Conservation (phyloP, 2,888 invertebrate genomes). For the Neoaliturus tenellus region DNA sequence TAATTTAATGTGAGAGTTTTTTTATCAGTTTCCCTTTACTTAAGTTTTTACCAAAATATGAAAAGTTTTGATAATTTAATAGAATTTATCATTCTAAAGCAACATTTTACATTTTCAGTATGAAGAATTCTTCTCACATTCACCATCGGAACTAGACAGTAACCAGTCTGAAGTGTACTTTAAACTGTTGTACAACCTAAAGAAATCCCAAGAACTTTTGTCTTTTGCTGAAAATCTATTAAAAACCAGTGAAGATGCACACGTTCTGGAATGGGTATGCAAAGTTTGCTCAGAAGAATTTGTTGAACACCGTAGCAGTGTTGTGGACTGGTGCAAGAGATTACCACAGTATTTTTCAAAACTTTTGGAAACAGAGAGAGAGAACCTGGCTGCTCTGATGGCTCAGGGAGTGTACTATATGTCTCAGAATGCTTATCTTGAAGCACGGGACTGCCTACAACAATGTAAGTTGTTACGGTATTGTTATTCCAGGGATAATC, state of each 20-base stretch:
- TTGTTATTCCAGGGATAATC: not conserved
- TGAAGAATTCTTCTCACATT: slow-evolving; percentile 69
- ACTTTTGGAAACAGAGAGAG: slow-evolving; percentile 76
- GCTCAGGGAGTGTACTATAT: slow-evolving; percentile 78
- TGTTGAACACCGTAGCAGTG: slow-evolving; percentile 29
- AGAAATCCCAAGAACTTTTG: slow-evolving; percentile 72
- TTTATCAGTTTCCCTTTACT: too few species aligned
- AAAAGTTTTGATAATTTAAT: too few species aligned
- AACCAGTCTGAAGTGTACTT: slow-evolving; percentile 74
- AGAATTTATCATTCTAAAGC: slow-evolving; percentile 10
- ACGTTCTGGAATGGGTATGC: slow-evolving; percentile 79
- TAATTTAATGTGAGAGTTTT: too few species aligned
- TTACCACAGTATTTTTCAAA: slow-evolving; percentile 73
- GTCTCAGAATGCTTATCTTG: slow-evolving; percentile 75
- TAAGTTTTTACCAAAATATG: too few species aligned
- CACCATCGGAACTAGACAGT: slow-evolving; percentile 65
- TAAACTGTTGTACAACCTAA: slow-evolving; percentile 73
- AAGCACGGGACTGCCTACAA: slow-evolving; percentile 75
- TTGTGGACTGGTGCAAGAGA: slow-evolving; percentile 69
- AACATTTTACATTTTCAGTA: slow-evolving; percentile 67
- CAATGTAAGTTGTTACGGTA: slow-evolving; percentile 71
- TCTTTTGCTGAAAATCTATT: slow-evolving; percentile 73
- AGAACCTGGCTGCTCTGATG: slow-evolving; percentile 78
- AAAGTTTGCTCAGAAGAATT: slow-evolving; percentile 72
- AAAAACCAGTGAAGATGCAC: slow-evolving; percentile 73